These are phyloP conservation scores for Sanderia malayensis DNA, from an alignment of 30 jellyfish, hydroid and myxozoan genomes.

Conservation along the genomic window DNA sequence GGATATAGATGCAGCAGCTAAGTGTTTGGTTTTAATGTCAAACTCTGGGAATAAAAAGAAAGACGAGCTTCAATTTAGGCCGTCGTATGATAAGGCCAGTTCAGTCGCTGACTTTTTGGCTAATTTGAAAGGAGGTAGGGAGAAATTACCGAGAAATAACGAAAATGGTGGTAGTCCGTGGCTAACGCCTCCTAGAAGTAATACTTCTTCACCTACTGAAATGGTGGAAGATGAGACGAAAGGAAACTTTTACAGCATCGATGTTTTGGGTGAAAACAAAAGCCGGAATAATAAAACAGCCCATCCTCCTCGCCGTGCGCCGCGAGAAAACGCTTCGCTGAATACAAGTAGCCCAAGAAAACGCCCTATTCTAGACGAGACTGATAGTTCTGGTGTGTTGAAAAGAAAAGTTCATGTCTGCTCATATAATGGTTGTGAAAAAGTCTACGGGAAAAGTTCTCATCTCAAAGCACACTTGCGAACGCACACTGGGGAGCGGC, in stretches of 20 bases:
- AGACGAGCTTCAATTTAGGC: slow-evolving; percentile 14
- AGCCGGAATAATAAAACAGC: slow-evolving; percentile 33
- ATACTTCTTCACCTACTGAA: slow-evolving; percentile 95
- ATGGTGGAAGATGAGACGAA: slow-evolving; percentile 54
- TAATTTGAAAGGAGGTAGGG: slow-evolving; percentile 71
- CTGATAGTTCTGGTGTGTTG: slow-evolving; percentile 9
- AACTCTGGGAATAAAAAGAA: slow-evolving; percentile 33
- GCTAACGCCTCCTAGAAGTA: slow-evolving; percentile 98
- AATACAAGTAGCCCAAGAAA: slow-evolving; percentile 25
- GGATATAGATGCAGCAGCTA: slow-evolving; percentile 85
- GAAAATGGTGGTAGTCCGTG: slow-evolving; percentile 73
- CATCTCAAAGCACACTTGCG: slow-evolving; percentile 97
- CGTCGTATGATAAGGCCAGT: slow-evolving; percentile 37
- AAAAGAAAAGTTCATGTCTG: slow-evolving; percentile 87
- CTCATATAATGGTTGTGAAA: slow-evolving; percentile 78
- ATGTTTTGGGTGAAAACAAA: slow-evolving; percentile 46
- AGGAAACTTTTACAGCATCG: slow-evolving; percentile 33
- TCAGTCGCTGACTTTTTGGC: slow-evolving; percentile 85
- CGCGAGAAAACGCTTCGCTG: slow-evolving; percentile 21
- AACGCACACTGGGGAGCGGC: slow-evolving; percentile 98
- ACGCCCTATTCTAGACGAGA: slow-evolving; percentile 48
- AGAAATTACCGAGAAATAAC: slow-evolving; percentile 11
- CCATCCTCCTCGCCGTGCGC: slow-evolving; percentile 16
- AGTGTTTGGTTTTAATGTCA: slow-evolving; percentile 72
- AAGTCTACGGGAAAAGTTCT: slow-evolving; percentile 96